Base-by-base conservation (phyloP, 2,888 invertebrate species). In the Pimpla rufipes region DNA sequence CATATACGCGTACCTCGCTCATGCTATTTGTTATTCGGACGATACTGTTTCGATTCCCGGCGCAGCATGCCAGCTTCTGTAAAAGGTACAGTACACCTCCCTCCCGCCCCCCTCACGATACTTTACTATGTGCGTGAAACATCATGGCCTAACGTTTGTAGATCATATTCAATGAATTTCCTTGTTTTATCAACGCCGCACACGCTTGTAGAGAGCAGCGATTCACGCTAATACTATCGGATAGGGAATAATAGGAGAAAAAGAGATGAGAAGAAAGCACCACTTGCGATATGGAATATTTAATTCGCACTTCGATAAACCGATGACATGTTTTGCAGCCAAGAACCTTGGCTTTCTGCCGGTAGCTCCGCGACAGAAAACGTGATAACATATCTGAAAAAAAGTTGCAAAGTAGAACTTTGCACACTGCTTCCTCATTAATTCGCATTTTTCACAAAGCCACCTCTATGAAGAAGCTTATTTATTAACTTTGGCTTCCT, bases 241-340 rank as follows among this genome's bases (percentile, higher is more conserved):
- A 57, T 45, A 55, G 45, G 37, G 37, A n/a, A 80, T 37, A 52
- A 70, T 10, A 52, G 23, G 47, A 71, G 50, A n/a, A 66, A 73
- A 66, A n/a, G 21, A 74, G 62, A 78, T 67, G 68, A 74, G 55
- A 73, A 62, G 23, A 40, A 74, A 66, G 62, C 52, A 62, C 47
- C 13, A 45, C 47, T 71, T 21, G 42, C 66, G 57, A 73, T 50
- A 71, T n/a, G 57, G 77, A 81, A 73, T 77, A 67, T 81, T 73
- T 71, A 73, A 73, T 81, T 81, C 77, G 67, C 66, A 67, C 67
- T 59, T 42, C 67, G 76, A 81, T 76, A 76, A 81, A 57, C 47
- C 40, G 35, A 37, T 42, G 67, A 70, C 37, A 52, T 50, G 40
- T 59, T 66, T 6, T 57, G 10, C 59, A 42, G 71, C 45, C 47